Base-by-base conservation (phyloP, 1,140 invertebrate genomes). In the Portunus trituberculatus region DNA sequence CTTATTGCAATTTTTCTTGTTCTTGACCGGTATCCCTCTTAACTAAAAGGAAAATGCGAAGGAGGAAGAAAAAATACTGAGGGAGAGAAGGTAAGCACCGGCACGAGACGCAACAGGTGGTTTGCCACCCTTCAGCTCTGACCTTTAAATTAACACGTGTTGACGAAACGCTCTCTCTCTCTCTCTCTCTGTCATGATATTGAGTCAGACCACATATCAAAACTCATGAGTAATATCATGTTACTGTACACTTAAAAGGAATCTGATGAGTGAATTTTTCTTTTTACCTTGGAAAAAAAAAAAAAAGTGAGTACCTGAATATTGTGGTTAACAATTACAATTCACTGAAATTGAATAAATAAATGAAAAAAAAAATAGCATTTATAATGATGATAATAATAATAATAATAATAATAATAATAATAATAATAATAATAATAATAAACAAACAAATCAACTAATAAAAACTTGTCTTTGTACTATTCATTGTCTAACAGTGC, bases 101-200 rank as follows among this genome's bases (percentile, higher is more conserved):
- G 67, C n/a, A 1, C 67, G 67, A 7, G 67, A 76, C 12, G 67
- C 67, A 76, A 76, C 67, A 76, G 67, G 67, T 76, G 12, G 67
- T 1, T n/a, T n/a, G 67, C 1, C 67, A n/a, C 10, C 52, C 2
- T n/a, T 20, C 67, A 59, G 16, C 52, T 52, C 52, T 76, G 1
- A n/a, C 67, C 67, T 76, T 76, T 76, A 76, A 76, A 76, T 20
- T 76, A 20, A n/a, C 67, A 76, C 67, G 67, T 76, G 67, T 76
- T 76, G 20, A n/a, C 20, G 4, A 7, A 76, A 7, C 67, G 4
- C 67, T 76, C 67, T 76, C 67, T 76, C 67, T 76, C 67, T 76
- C 67, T 76, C 67, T 76, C 67, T 76, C 67, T 76, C 67, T 76
- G 10, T 76, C 67, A n/a, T n/a, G n/a, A n/a, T n/a, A n/a, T n/a